These are phyloP conservation scores for Puntigrus tetrazona DNA, from an alignment of 2,113 vertebrate genomes.

Conservation along the genomic window DNA sequence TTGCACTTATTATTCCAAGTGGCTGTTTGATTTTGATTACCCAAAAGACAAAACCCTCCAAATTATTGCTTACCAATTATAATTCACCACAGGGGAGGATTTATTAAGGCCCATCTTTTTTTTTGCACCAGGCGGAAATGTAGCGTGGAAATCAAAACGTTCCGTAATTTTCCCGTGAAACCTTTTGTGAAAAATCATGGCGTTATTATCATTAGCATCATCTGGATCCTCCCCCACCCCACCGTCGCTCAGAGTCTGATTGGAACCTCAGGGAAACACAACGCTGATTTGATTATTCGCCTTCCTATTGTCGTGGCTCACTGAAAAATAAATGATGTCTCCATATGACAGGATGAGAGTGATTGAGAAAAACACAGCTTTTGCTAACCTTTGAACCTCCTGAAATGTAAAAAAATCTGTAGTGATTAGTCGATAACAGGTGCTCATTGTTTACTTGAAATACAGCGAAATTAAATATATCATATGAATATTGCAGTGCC, in stretches of 20 bases:
- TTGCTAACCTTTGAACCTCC: neutral
- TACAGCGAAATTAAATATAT: no score
- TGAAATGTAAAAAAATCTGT: neutral
- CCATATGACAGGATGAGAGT: conserved; percentile 26
- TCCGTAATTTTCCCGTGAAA: neutral
- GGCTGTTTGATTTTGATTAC: conserved; percentile 38
- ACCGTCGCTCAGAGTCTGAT: conserved; percentile 45
- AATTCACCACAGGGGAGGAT: neutral
- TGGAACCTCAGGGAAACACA: conserved; percentile 55
- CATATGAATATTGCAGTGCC: no score
- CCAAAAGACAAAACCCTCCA: conserved; percentile 2
- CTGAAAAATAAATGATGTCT: conserved; percentile 36
- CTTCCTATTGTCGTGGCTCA: conserved; percentile 50
- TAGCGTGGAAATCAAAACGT: conserved; percentile 21
- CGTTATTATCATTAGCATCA: conserved; percentile 59
- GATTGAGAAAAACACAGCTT: conserved; percentile 26
- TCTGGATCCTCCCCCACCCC: conserved; percentile 46
- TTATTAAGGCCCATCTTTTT: neutral
- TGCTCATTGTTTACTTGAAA: no score
- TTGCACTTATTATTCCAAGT: conserved; percentile 24
- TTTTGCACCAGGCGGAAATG: conserved; percentile 11
- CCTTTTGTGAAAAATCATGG: conserved; percentile 40
- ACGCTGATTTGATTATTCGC: conserved; percentile 58
- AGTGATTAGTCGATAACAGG: neutral
- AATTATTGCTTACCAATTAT: conserved; percentile 18